phyloP scores from a whole-genome alignment of 2,888 invertebrate species.

The Harmothoe impar region DNA sequence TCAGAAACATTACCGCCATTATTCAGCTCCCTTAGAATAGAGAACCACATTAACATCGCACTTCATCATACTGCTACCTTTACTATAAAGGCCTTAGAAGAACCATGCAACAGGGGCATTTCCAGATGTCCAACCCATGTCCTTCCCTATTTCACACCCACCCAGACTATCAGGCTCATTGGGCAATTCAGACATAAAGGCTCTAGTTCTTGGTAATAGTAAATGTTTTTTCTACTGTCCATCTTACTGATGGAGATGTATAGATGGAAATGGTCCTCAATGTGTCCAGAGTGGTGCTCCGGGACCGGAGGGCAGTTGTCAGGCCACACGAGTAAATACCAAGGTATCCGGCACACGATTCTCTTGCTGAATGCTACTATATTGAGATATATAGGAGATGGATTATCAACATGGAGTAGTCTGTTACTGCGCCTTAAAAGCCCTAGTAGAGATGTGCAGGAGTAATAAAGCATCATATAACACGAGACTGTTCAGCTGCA shows the following conservation, averaged over 20 bases:
- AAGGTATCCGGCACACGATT: background rate
- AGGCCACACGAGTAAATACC: background rate
- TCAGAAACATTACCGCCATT: too few relatives aligned
- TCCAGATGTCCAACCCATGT: too few relatives aligned
- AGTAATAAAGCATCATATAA: background rate
- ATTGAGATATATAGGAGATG: too few relatives aligned
- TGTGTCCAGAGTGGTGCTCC: background rate
- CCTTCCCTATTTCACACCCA: too few relatives aligned
- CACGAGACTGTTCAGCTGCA: background rate
- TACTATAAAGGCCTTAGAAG: too few relatives aligned
- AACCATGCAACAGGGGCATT: too few relatives aligned
- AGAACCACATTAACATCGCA: too few relatives aligned
- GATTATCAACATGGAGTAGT: background rate
- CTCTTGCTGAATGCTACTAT: background rate
- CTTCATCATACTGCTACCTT: too few relatives aligned
- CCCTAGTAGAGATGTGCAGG: background rate
- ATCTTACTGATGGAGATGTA: background rate
- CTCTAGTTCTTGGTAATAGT: background rate
- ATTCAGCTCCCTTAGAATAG: too few relatives aligned
- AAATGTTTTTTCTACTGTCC: background rate
- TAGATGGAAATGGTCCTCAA: background rate
- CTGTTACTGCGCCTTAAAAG: background rate
- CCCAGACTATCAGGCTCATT: too few relatives aligned
- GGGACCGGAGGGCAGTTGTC: background rate
- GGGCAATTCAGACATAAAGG: background rate